Base-by-base conservation (phyloP, 2,113 vertebrate genomes). In the Monopterus albus region DNA sequence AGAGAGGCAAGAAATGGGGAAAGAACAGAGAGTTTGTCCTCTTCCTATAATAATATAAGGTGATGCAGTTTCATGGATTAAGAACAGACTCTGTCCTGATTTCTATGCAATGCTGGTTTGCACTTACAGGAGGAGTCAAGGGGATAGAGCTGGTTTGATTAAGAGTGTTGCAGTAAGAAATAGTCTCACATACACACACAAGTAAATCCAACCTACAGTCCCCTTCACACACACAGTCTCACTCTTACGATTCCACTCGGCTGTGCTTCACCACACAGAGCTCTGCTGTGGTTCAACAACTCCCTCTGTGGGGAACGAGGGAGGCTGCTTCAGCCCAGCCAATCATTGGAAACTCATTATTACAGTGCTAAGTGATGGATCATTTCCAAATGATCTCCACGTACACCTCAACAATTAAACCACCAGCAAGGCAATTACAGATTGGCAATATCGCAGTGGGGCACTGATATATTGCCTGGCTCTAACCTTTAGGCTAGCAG, bases 381-480 rank as follows among this genome's bases (percentile, higher is more conserved):
- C 87, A 89, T 92, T 91, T 92, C 89, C 89, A 87, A 91, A 88
- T 84, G 89, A 92, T 92, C 89, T 88, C 84, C 83, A 78, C 81
- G 68, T 81, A 91, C 88, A 92, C 90, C 88, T 89, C 82, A 82
- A 87, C 92, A 92, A 92, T 93, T 92, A 91, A 90, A 86, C 85
- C 87, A 87, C 78, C 83, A 85, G 90, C 88, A 75, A 88, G 72
- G 90, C 84, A 91, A 92, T 93, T 93, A 91, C 85, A 84, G 76
- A 89, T 87, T 45, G 40, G 83, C 87, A 87, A 85, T 85, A 84
- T 80, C 81, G 75, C 46, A 25, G 53, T 53, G 71, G 85, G 79
- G 82, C 76, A 71, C 79, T 88, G 90, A 92, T 91, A 61, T 90
- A 92, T 90, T 57, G 74, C 83, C 15, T 18, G 61, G 80, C 88